Evolutionary conservation across 2,797 vertebrate species (phyloP).

Genomic region (Mareca strepera): DNA sequence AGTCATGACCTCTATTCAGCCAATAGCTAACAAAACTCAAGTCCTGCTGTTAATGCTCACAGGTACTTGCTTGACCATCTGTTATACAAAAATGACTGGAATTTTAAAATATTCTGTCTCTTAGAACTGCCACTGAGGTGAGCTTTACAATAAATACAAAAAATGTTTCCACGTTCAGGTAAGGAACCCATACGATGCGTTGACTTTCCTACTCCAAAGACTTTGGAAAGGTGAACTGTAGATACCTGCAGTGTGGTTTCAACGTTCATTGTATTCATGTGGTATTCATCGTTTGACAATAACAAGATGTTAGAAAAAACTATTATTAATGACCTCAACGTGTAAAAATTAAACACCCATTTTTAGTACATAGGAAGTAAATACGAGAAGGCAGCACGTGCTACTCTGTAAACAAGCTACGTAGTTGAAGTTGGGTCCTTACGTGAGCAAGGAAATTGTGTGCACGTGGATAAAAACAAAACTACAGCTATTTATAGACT

Average conservation of each 20-base stretch:
- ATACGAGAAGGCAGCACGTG: not conserved
- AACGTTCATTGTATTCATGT: not conserved
- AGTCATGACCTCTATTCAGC: constrained; percentile 51
- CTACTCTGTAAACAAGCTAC: not conserved
- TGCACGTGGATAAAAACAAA: not conserved
- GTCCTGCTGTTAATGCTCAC: constrained; percentile 47
- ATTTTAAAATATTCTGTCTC: not conserved
- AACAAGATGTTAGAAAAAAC: not conserved
- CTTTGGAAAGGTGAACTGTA: not conserved
- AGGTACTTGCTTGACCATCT: constrained; percentile 53
- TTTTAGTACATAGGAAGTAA: not conserved
- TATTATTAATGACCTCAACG: not conserved
- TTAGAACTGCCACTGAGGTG: not conserved
- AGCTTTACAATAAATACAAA: not conserved
- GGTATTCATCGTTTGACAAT: not conserved
- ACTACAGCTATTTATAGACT: not conserved
- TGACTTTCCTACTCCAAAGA: not conserved
- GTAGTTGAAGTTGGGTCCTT: not conserved
- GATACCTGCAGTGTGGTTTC: not conserved
- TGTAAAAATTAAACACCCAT: not conserved
- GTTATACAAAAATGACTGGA: not conserved
- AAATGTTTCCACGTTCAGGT: not conserved
- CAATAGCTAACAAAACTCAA: constrained; percentile 13
- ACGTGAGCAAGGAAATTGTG: accelerated
- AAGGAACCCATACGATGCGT: not conserved